Conservation (phyloP, 2,888 invertebrate species). For the Zelleria hepariella region DNA sequence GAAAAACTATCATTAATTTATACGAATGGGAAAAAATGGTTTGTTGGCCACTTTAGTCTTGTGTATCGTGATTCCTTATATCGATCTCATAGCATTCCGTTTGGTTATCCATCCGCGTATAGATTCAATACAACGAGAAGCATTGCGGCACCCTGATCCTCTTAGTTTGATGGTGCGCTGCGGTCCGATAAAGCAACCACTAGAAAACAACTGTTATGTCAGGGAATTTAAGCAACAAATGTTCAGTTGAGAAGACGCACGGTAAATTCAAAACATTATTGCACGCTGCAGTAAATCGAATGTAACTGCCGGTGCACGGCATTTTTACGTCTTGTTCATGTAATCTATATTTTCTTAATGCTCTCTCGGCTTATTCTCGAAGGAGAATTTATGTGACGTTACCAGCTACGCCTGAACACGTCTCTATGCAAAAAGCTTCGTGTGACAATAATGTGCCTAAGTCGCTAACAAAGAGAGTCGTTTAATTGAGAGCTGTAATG, state of each 20-base stretch:
- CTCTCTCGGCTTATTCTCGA: constrained; percentile 44
- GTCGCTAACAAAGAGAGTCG: constrained; percentile 3
- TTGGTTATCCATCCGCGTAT: too few relatives aligned
- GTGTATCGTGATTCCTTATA: too few relatives aligned
- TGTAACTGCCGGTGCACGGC: constrained; percentile 22
- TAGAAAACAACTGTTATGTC: background rate
- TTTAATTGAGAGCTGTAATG: background rate
- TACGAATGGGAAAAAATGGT: too few relatives aligned
- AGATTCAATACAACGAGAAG: constrained; percentile 28
- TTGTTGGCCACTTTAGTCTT: too few relatives aligned
- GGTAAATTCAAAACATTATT: background rate
- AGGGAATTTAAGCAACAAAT: background rate
- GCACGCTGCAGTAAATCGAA: constrained; percentile 7
- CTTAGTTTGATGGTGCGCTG: constrained; percentile 40
- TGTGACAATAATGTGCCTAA: background rate
- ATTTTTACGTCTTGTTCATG: constrained; percentile 38
- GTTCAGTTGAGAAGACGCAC: background rate
- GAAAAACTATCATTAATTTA: too few relatives aligned
- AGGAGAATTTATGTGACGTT: constrained; percentile 60
- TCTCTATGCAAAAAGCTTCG: background rate
- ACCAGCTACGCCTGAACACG: constrained; percentile 41
- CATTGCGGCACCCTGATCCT: constrained; percentile 47
- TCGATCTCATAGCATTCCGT: too few relatives aligned
- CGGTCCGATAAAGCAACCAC: background rate
- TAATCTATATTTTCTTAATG: constrained; percentile 58